Percentiles rank a stretch among this genome's conserved stretches.
phyloP scores from a whole-genome alignment of 2,888 invertebrate genomes.

The Mimumesa dahlbomi region DNA sequence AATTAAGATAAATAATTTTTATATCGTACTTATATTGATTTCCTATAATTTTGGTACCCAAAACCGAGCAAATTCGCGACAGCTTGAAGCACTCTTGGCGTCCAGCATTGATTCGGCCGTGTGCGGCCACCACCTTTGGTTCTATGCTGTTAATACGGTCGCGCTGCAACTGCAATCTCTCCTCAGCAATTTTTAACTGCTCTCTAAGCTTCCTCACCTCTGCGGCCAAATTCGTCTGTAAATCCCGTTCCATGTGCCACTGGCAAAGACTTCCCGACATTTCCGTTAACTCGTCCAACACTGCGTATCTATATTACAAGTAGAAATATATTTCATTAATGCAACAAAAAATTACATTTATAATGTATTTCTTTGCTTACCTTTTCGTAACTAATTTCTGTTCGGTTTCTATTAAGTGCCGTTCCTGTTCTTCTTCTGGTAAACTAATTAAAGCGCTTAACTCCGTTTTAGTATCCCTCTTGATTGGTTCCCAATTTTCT shows the following conservation, averaged over 20 bases:
- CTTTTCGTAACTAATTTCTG: conserved; percentile 71
- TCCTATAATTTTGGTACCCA: conserved; percentile 73
- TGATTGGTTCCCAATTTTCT: conserved; percentile 61
- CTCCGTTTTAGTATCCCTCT: conserved; percentile 62
- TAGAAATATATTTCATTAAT: too few species aligned
- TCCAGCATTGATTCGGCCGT: conserved; percentile 71
- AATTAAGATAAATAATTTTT: too few species aligned
- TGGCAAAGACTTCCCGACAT: conserved; percentile 74
- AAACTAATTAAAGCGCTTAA: conserved; percentile 59
- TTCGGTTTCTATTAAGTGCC: conserved; percentile 66
- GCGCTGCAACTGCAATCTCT: conserved; percentile 70
- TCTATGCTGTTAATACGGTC: conserved; percentile 69
- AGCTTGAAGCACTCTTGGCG: conserved; percentile 74
- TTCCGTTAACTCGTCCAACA: conserved; percentile 75
- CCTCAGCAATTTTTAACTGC: conserved; percentile 71
- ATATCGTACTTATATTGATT: conserved; percentile 74
- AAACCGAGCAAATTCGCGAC: conserved; percentile 72
- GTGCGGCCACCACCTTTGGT: conserved; percentile 68
- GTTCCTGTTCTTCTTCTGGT: conserved; percentile 56
- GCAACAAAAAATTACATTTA: too few species aligned
- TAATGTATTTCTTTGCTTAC: conserved; percentile 58
- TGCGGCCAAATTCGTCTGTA: conserved; percentile 66
- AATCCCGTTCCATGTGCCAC: conserved; percentile 74
- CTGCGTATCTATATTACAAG: conserved; percentile 67
- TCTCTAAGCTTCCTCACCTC: conserved; percentile 73